Percentiles rank a stretch among this genome's conserved stretches.
phyloP scores from a whole-genome alignment of 2,888 invertebrate species.

The Idaea biselata region DNA sequence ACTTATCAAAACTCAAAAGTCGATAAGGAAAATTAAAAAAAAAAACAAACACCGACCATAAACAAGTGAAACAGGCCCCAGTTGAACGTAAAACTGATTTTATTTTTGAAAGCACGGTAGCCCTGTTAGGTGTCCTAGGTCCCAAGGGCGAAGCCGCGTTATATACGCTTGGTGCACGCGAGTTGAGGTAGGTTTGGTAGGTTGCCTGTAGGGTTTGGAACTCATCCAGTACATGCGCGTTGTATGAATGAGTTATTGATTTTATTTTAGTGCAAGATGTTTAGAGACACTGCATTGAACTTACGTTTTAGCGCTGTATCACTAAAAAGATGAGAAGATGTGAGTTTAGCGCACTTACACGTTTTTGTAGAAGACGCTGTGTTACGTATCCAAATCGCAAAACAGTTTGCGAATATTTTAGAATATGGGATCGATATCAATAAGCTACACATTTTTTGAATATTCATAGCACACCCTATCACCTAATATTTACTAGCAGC shows the following conservation, averaged over 20 bases:
- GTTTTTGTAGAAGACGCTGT: too few relatives aligned
- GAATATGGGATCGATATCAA: too few relatives aligned
- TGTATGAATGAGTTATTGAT: slow-evolving; percentile 24
- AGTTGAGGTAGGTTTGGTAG: slow-evolving; percentile 19
- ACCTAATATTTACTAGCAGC: too few relatives aligned
- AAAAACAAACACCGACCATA: background rate
- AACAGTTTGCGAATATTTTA: too few relatives aligned
- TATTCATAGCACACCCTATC: too few relatives aligned
- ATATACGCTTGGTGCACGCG: slow-evolving; percentile 28
- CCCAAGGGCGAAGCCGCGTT: slow-evolving; percentile 44
- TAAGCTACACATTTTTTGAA: too few relatives aligned
- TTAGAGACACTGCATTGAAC: background rate
- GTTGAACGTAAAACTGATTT: background rate
- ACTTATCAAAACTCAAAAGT: background rate
- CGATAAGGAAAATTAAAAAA: background rate
- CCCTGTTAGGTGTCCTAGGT: slow-evolving; percentile 45
- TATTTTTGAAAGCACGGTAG: slow-evolving; percentile 7
- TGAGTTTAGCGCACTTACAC: too few relatives aligned
- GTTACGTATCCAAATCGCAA: too few relatives aligned
- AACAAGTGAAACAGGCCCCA: background rate
- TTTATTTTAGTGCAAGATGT: slow-evolving; percentile 7
- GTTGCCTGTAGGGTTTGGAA: slow-evolving; percentile 15
- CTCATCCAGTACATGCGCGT: slow-evolving; percentile 28
- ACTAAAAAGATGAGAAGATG: too few relatives aligned
- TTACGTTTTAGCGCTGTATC: background rate